Base-by-base conservation (phyloP, 2,113 vertebrate species). In the Proterorhinus semilunaris region DNA sequence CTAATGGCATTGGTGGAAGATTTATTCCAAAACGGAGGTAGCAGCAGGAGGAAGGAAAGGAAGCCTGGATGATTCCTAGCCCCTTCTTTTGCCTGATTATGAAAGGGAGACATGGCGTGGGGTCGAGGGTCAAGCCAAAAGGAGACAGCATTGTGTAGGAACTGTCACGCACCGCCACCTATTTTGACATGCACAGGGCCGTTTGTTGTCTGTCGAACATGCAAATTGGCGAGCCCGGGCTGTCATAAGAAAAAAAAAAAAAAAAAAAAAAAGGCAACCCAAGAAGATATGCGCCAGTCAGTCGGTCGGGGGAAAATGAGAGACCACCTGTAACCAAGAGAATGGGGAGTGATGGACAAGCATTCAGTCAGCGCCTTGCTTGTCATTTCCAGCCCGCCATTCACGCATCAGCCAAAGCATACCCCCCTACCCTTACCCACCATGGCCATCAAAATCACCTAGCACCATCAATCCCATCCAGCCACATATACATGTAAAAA, bases 171-270 rank as follows among this genome's bases (percentile, higher is more conserved):
- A 96, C 96, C 96, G 95, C 96, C 96, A 96, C 97, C 97, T 98
- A 96, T 95, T 98, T 96, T 98, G 96, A 99, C 98, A 98, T 96
- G 96, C 98, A 97, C 94, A 91, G 95, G 94, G 93, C 96, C 95
- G 96, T 97, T 97, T 98, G 97, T 98, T 98, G 98, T 99, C 98
- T 99, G 96, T 98, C 92, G 95, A 96, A 98, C 98, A 99, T 99
- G 98, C 96, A 99, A 99, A 99, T 99, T 94, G 95, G 85, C 82
- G 94, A 95, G 94, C 95, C 94, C 94, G 92, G 95, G 95, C 97
- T 98, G 98, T 99, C 96, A 98, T 95, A 94, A 89, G 17, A 55
- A 55, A 55, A 55, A 53, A 55, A 55, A n/a, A n/a, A n/a, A 55
- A 55, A 55, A 55, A 53, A 55, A 55, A 53, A 95, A 93, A 95